Base-by-base conservation (phyloP, 2,888 invertebrate species). In the Eupithecia tripunctaria region DNA sequence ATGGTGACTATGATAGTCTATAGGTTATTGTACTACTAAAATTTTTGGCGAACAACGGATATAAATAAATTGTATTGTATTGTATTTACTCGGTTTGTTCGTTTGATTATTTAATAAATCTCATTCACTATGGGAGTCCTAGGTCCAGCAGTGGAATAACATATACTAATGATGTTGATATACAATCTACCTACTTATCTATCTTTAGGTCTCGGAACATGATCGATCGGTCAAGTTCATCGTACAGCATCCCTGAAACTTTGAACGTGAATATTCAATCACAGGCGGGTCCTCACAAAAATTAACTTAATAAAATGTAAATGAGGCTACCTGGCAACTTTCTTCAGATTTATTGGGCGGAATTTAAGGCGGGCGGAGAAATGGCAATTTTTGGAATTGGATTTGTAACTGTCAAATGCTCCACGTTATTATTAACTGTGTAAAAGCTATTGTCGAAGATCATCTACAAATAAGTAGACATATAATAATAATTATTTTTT, bases 241-340 rank as follows among this genome's bases (percentile, higher is more conserved):
- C 14, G 25, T 56, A 56, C 21, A 38, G 63, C 67, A 51, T 69
- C 63, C 56, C 67, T 21, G 29, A 66, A 71, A 74, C 83, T 77
- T 80, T n/a, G 25, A 82, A 86, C 85, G 66, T 81, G 85, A 87
- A 89, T 84, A 86, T 88, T 88, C 85, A 86, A 86, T 84, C 81
- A 78, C 76, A 77, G 76, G 79, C 78, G 38, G 66, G 67, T 73
- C 59, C 72, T 21, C 60, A 72, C 68, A 85, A 84, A 84, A 86
- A 85, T 84, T 83, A 78, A 85, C 81, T 86, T 89, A 87, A 89
- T 90, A 89, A 89, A 89, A 89, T 90, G 89, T 85, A 89, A 86
- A 90, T 89, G 88, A 89, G 85, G 87, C 80, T 80, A 86, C 81
- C 74, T 72, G 70, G 29, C 65, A 76, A 72, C 67, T 74, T 76